Conservation (phyloP, 1,140 invertebrate genomes). For the Euura saliciscinereae region DNA sequence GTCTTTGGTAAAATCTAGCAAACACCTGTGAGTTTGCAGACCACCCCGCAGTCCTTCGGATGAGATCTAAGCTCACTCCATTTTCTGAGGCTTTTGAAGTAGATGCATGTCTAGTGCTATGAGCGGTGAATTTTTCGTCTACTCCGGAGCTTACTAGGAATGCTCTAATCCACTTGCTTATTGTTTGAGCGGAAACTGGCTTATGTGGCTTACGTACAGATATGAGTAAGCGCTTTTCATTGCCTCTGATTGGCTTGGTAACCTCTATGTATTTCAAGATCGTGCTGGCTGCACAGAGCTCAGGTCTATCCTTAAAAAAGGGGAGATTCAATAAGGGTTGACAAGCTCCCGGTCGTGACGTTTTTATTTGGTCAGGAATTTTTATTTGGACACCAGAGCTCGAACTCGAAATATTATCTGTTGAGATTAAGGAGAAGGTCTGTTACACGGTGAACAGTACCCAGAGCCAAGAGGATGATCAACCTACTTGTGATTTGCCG, state of each 20-base stretch:
- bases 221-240: slow-evolving; percentile 15
- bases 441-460: slow-evolving; percentile 11
- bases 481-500: neutral
- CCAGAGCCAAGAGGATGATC: slow-evolving; percentile 4
- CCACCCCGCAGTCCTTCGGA: slow-evolving; percentile 18
- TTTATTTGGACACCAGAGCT: slow-evolving; percentile 9
- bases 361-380: slow-evolving; percentile 19
- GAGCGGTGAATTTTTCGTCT: slow-evolving; percentile 17
- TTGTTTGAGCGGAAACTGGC: slow-evolving; percentile 14
- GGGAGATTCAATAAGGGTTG: slow-evolving; percentile 17
- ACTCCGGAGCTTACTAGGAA: slow-evolving; percentile 12
- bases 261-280: no score
- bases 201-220: slow-evolving; percentile 10
- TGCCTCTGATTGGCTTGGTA: no score
- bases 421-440: slow-evolving; percentile 7
- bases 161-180: slow-evolving; percentile 18
- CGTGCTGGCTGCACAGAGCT: slow-evolving; percentile 9
- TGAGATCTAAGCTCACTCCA: slow-evolving; percentile 15
- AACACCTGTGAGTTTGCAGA: slow-evolving; percentile 11
- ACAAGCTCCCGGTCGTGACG: slow-evolving; percentile 14
- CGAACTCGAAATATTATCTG: slow-evolving; percentile 5
- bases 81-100: slow-evolving; percentile 13
- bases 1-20: slow-evolving; percentile 17
- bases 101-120: slow-evolving; percentile 16
- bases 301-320: slow-evolving; percentile 12